A percentile compares a stretch with the other conserved stretches of the same genome.
Evolutionary conservation across 2,797 vertebrate species (phyloP).

Genomic region (Harpagifer antarcticus): DNA sequence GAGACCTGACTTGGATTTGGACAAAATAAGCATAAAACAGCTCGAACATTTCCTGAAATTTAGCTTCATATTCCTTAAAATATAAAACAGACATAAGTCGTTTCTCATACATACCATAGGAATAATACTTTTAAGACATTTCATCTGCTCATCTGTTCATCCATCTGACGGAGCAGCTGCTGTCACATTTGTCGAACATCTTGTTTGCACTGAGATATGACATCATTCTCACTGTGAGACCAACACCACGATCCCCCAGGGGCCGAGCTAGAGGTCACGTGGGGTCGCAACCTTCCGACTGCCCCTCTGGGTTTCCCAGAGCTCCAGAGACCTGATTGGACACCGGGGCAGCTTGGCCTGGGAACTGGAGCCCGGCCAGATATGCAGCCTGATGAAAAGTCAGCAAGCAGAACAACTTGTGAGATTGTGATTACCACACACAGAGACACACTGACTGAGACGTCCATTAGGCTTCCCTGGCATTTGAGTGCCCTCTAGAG

Average conservation of each 20-base stretch:
- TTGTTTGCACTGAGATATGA: conserved; percentile 72
- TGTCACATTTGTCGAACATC: conserved; percentile 69
- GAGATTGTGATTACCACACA: conserved; percentile 35
- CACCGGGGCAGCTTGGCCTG: conserved; percentile 74
- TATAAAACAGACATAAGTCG: neutral
- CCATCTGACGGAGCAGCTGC: conserved; percentile 51
- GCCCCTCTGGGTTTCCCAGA: conserved; percentile 79
- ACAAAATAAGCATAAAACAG: no score
- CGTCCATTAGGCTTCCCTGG: conserved; percentile 53
- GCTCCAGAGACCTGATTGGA: conserved; percentile 60
- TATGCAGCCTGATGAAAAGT: conserved; percentile 30
- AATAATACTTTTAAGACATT: conserved; percentile 6
- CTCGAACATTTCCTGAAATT: no score
- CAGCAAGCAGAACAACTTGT: conserved; percentile 28
- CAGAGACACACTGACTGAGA: conserved; percentile 19
- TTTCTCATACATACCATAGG: neutral
- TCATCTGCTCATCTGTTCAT: conserved; percentile 27
- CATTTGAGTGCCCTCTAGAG: conserved; percentile 8
- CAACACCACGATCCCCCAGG: conserved; percentile 70
- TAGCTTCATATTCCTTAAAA: neutral
- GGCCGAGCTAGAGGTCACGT: conserved; percentile 64
- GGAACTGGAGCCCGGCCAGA: conserved; percentile 80
- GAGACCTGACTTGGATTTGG: no score
- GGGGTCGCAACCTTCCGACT: conserved; percentile 84
- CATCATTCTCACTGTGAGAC: conserved; percentile 80